Conservation (phyloP, 2,113 vertebrate species). For the Alectura lathami region DNA sequence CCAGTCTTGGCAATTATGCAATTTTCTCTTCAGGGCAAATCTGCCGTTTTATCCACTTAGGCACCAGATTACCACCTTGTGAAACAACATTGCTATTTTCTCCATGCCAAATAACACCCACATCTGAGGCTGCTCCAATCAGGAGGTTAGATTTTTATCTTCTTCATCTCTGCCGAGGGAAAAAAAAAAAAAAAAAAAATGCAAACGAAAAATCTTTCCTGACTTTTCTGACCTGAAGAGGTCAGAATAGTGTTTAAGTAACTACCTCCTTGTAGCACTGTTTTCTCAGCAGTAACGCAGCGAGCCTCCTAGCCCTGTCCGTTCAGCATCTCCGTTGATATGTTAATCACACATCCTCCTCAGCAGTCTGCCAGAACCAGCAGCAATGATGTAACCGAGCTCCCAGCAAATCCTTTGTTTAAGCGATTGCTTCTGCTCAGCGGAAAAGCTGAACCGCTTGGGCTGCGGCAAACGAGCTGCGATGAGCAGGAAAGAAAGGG, state of each 20-base stretch:
- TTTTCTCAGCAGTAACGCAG: neutral
- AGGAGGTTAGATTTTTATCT: neutral
- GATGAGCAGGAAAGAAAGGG: neutral
- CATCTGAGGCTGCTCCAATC: neutral
- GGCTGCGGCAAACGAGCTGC: neutral
- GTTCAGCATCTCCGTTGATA: neutral
- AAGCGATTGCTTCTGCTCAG: neutral
- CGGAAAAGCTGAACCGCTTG: neutral
- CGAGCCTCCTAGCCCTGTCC: neutral
- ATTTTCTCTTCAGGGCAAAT: conserved; percentile 39
- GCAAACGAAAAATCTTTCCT: neutral
- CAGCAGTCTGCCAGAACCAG: neutral
- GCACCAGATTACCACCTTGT: neutral
- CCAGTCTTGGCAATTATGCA: neutral
- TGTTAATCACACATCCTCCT: conserved; percentile 21
- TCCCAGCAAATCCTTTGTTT: conserved; percentile 73
- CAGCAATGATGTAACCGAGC: conserved; percentile 60
- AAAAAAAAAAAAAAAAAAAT: neutral
- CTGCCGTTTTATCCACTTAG: neutral
- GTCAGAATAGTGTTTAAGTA: neutral
- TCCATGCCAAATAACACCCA: neutral
- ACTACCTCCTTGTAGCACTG: neutral
- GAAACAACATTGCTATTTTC: neutral
- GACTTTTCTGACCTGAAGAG: neutral
- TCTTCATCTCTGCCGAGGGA: neutral